Evolutionary conservation across 2,113 vertebrate species (phyloP).

Genomic region (Tapirus terrestris): DNA sequence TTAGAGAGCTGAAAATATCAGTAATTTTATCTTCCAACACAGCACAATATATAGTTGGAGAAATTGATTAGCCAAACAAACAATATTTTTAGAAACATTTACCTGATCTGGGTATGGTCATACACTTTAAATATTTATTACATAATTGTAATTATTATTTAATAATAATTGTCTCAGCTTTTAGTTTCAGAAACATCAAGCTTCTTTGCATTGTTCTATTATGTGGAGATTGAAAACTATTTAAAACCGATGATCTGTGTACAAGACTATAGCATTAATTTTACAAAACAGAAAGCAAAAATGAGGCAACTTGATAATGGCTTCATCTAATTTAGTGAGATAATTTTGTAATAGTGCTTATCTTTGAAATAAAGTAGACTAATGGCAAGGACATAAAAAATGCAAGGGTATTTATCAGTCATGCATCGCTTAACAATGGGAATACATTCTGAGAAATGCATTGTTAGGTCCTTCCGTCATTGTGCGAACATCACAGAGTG

Average conservation of each 20-base stretch:
- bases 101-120: not conserved
- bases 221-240: not conserved
- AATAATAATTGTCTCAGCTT: not conserved
- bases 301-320: conserved; percentile 47
- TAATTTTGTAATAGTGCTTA: conserved; percentile 10
- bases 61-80: not conserved
- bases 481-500: too few species aligned
- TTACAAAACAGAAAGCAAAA: conserved; percentile 44
- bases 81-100: not conserved
- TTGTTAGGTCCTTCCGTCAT: too few species aligned
- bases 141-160: not conserved
- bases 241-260: conserved; percentile 51
- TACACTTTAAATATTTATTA: not conserved
- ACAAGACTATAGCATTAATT: not conserved
- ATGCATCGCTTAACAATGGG: too few species aligned
- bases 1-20: not conserved
- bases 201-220: not conserved
- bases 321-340: conserved; percentile 68
- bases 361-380: conserved; percentile 69
- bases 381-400: conserved; percentile 33
- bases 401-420: conserved; percentile 13
- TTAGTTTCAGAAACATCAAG: conserved; percentile 25
- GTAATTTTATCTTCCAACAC: not conserved
- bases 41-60: not conserved
- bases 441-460: too few species aligned